Evolutionary conservation across 2,113 vertebrate species (phyloP), one percentile per base, ranked within the genome.

Genomic region (Onychostruthus taczanowskii): DNA sequence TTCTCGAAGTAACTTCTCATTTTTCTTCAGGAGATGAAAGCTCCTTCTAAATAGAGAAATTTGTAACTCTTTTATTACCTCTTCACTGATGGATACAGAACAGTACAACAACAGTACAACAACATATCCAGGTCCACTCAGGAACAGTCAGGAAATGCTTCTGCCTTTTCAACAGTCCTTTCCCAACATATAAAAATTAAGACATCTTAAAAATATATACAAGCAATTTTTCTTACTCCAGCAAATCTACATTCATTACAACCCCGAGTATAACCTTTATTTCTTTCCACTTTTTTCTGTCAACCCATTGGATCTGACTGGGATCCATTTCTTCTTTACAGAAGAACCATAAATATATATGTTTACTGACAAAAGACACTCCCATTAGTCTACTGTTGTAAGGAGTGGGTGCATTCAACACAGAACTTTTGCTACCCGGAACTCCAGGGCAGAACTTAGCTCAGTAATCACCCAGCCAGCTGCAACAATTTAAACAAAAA

Each of bases 1-100:
- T 97, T 99, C 99, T 97, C 99, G 98, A 93, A 99, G 98, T 41
- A 99, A 98, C 96, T 99, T 99, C 97, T 99, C 99, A 66, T 99
- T 99, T 98, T 99, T 99, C 97, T 99, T 99, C 96, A 99, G 94
- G 93, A 99, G 98, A 98, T 99, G 99, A 97, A 99, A 99, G 96
- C 98, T 99, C 92, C 98, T 99, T 98, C 99, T 99, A 97, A 91
- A 97, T 1, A 94, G 87, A 97, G 74, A 98, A 94, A 96, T 92
- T 89, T 93, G 64, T 93, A 97, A 97, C 52, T 93, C 87, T 97
- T 95, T 96, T 74, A 97, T 95, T 63, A 96, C 39, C 43, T 95
- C 49, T 92, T 91, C 52, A 96, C 70, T 84, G 37, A 95, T 81
- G 83, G 74, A 87, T 81, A 94, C 58, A 90, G n/a, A 89, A 96